Conservation (phyloP, 2,113 vertebrate genomes). For the Aldabrachelys gigantea region DNA sequence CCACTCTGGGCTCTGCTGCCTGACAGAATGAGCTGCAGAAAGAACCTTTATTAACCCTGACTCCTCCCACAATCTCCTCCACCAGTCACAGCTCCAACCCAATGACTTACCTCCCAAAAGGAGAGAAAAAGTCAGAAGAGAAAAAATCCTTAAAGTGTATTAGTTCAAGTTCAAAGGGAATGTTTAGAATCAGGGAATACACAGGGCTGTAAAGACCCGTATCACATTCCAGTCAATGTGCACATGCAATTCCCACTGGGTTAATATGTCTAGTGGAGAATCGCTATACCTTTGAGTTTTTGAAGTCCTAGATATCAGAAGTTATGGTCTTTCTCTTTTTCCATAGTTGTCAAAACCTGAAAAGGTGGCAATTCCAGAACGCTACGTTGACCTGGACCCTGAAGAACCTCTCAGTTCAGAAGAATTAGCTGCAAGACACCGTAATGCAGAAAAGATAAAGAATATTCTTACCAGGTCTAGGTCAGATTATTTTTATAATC, state of each 20-base stretch:
- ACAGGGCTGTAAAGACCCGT: background rate
- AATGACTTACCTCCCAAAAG: background rate
- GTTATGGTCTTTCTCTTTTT: background rate
- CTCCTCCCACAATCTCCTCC: constrained; percentile 14
- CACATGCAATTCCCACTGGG: background rate
- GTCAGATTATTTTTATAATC: constrained; percentile 67
- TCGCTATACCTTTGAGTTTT: background rate
- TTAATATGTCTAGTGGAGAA: background rate
- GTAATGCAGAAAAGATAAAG: constrained; percentile 95
- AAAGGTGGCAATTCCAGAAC: constrained; percentile 94
- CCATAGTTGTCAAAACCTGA: constrained; percentile 90
- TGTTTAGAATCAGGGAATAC: background rate
- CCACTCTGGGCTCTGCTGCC: background rate
- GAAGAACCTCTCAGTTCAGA: constrained; percentile 92
- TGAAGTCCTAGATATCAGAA: background rate
- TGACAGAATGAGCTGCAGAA: background rate
- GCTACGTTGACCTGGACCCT: constrained; percentile 91
- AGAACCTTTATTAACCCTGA: constrained; percentile 12
- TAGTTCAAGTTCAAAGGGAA: background rate
- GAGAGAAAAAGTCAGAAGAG: constrained; percentile 2
- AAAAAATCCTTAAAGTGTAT: constrained; percentile 16
- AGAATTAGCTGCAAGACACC: constrained; percentile 91
- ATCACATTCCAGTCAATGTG: background rate
- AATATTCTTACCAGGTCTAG: constrained; percentile 94
- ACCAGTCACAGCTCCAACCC: background rate